These are phyloP conservation scores for Drosophila hamatofila DNA, from an alignment of 2,888 invertebrate genomes.

Conservation along the genomic window DNA sequence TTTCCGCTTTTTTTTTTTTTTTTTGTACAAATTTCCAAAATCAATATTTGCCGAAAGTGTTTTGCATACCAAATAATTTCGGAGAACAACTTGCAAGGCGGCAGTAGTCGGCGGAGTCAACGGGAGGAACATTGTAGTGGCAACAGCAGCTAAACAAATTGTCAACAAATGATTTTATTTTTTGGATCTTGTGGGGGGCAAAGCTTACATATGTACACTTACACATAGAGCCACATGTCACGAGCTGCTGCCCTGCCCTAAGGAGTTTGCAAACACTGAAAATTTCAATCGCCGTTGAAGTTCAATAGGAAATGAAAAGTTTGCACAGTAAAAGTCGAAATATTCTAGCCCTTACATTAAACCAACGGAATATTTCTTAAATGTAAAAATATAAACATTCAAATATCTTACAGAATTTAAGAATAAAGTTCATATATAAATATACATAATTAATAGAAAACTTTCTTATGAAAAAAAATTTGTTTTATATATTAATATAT, in stretches of 20 bases:
- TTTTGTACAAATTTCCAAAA: slow-evolving; percentile 81
- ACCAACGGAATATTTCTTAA: neutral
- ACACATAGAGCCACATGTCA: slow-evolving; percentile 50
- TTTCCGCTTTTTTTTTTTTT: slow-evolving; percentile 56
- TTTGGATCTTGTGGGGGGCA: slow-evolving; percentile 53
- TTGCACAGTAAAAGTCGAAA: slow-evolving; percentile 21
- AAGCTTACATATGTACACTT: slow-evolving; percentile 30
- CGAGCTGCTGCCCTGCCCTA: slow-evolving; percentile 50
- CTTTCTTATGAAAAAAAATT: no score
- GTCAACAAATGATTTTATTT: slow-evolving; percentile 80
- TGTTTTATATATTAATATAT: no score
- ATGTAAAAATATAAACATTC: neutral
- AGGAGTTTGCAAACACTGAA: slow-evolving; percentile 60
- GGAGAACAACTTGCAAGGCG: slow-evolving; percentile 67
- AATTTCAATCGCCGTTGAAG: slow-evolving; percentile 69
- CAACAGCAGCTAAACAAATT: slow-evolving; percentile 80
- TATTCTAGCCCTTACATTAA: slow-evolving; percentile 19
- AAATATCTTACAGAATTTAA: neutral
- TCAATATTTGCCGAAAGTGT: slow-evolving; percentile 83
- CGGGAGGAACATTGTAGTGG: slow-evolving; percentile 67
- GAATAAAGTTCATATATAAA: no score
- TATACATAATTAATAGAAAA: no score
- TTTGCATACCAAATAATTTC: slow-evolving; percentile 82
- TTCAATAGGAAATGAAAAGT: slow-evolving; percentile 45
- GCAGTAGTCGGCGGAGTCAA: slow-evolving; percentile 5